phyloP scores from a whole-genome alignment of 2,888 invertebrate genomes.

The Seladonia tumulorum region DNA sequence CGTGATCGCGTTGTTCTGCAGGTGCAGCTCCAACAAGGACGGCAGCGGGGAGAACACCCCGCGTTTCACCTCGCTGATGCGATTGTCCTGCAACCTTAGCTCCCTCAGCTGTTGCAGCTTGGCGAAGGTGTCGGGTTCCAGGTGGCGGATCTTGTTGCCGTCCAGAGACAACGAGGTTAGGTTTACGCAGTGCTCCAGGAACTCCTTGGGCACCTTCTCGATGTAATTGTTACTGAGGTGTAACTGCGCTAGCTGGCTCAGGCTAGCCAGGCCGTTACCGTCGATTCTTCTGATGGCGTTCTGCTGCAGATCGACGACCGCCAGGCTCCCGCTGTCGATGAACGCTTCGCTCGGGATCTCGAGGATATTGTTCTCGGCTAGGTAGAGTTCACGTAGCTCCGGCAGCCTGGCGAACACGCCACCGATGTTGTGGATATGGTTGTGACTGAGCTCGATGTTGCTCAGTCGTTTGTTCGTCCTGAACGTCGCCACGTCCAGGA shows the following conservation, averaged over 20 bases:
- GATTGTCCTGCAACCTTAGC: constrained; percentile 94
- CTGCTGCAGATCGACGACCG: constrained; percentile 93
- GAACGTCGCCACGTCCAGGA: constrained; percentile 90
- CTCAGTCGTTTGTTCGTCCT: constrained; percentile 90
- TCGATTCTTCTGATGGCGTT: constrained; percentile 93
- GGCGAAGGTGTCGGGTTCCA: constrained; percentile 92
- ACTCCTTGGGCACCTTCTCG: constrained; percentile 90
- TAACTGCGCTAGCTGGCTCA: constrained; percentile 91
- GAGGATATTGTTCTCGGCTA: constrained; percentile 95
- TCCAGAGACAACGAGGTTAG: constrained; percentile 94
- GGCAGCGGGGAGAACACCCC: constrained; percentile 93
- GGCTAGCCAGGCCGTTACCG: constrained; percentile 89
- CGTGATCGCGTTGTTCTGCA: constrained; percentile 93
- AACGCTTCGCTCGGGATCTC: constrained; percentile 93
- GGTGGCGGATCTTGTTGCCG: constrained; percentile 92
- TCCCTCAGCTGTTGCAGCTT: constrained; percentile 91
- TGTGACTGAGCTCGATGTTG: constrained; percentile 94
- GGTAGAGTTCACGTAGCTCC: constrained; percentile 92
- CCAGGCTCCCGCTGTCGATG: constrained; percentile 89
- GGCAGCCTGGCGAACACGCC: constrained; percentile 93
- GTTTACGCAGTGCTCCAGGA: constrained; percentile 91
- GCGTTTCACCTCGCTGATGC: constrained; percentile 89
- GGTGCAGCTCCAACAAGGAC: constrained; percentile 92
- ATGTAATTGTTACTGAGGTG: constrained; percentile 95
- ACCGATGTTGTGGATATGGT: constrained; percentile 94